Base-by-base conservation (phyloP, 64 coral and sea anemone genomes). In the Trachythela sp. region DNA sequence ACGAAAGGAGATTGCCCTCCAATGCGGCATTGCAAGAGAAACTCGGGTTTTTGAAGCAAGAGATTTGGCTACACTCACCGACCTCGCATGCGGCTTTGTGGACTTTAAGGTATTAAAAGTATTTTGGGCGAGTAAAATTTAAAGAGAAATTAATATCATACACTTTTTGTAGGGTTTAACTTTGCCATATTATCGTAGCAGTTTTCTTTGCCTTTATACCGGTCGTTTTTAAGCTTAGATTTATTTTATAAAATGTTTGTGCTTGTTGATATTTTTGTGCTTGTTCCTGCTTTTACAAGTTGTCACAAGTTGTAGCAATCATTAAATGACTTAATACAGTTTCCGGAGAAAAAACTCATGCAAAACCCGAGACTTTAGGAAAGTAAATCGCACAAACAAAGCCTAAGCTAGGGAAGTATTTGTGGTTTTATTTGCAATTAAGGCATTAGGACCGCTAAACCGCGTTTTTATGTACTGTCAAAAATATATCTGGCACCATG, bases 21-120 rank as follows among this genome's bases (percentile, higher is more conserved):
- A 80, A 80, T 80, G 75, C 37, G 75, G 75, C 37, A 80, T 80
- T 80, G 75, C 75, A 29, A 30, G 75, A 34, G 75, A 80, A 39
- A 80, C 75, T 1, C 31, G 33, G 30, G 75, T 80, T 18, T 80
- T 80, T 39, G 75, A 80, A 39, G 75, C 75, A 18, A 80, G 35
- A 30, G 75, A 80, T 39, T 37, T 80, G 15, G 75, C 33, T 2
- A 80, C 75, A 30, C 37, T 80, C 13, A 80, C 31, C 2, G 75
- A 80, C 13, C 37, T 80, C 4, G 75, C 75, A 30, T 80, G 75
- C 75, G 75, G 33, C 75, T 80, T 80, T 39, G 75, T 80, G 13
- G 75, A 80, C 34, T 30, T 80, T 17, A 80, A 80, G 75, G 75
- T 80, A 80, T 9, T 34, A 39, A 17, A 80, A 30, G 10, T 80